Percentiles rank a stretch among this genome's conserved stretches.
phyloP scores from a whole-genome alignment of 2,888 invertebrate genomes.

The Luffia ferchaultella region DNA sequence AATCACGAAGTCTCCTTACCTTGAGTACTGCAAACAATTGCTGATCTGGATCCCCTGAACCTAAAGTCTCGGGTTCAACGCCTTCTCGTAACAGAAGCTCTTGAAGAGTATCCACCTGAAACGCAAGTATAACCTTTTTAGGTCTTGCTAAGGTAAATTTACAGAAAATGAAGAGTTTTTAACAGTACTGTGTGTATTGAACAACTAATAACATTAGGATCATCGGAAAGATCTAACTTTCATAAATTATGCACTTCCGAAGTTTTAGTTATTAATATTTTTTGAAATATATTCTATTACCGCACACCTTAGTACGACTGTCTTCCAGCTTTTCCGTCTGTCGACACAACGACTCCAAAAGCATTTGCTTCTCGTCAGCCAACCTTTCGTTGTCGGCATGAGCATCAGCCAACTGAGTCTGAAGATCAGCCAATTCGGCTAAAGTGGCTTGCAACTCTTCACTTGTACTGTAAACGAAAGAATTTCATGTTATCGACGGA shows the following conservation, averaged over 20 bases:
- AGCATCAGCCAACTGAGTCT: constrained; percentile 85
- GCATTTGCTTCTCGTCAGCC: constrained; percentile 87
- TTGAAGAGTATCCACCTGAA: constrained; percentile 82
- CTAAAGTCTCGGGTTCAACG: constrained; percentile 69
- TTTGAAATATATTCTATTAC: too few relatives aligned
- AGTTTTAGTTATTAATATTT: too few relatives aligned
- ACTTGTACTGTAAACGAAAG: constrained; percentile 77
- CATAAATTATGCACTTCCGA: too few relatives aligned
- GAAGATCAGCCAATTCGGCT: constrained; percentile 90
- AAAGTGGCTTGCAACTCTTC: constrained; percentile 94
- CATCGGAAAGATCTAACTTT: too few relatives aligned
- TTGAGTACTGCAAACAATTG: constrained; percentile 86
- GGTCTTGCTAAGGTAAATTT: too few relatives aligned
- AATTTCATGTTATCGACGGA: too few relatives aligned
- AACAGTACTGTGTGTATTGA: too few relatives aligned
- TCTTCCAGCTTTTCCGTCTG: constrained; percentile 94
- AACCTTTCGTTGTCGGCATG: constrained; percentile 89
- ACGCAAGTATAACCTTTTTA: background rate
- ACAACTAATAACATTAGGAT: too few relatives aligned
- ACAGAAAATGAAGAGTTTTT: too few relatives aligned
- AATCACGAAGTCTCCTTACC: too few relatives aligned
- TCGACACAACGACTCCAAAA: constrained; percentile 88
- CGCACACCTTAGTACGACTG: constrained; percentile 75
- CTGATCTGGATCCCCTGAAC: constrained; percentile 78
- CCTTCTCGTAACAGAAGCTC: constrained; percentile 77